Conservation (phyloP, 1,140 invertebrate genomes). For the Penaeus chinensis region DNA sequence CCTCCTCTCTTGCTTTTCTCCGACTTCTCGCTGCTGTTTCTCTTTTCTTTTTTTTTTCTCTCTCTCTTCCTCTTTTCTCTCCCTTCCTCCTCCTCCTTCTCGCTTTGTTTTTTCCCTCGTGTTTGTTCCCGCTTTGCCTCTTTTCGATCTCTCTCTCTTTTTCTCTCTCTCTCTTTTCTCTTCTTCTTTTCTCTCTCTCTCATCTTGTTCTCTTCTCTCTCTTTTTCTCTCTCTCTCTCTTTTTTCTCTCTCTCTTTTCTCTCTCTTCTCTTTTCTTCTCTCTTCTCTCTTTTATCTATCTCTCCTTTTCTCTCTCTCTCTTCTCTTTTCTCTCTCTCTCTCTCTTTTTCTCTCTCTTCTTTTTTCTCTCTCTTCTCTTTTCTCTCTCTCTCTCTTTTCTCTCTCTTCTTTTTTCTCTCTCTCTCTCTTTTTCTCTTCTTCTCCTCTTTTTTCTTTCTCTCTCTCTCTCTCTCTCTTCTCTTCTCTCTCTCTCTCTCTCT, state of each 20-base stretch:
- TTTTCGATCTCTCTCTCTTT: too few relatives aligned
- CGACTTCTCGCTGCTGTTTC: neutral
- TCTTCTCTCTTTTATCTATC: neutral
- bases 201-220: neutral
- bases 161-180: neutral
- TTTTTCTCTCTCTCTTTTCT: neutral
- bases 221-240: neutral
- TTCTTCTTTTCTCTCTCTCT: neutral
- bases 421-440: neutral
- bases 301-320: neutral
- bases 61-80: neutral
- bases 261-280: neutral
- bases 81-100: neutral
- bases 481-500: too few relatives aligned
- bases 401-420: neutral
- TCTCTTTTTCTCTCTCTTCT: neutral
- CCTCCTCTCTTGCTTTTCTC: neutral
- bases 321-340: neutral
- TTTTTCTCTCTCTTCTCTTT: neutral
- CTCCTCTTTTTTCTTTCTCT: too few relatives aligned
- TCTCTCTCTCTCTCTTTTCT: neutral
- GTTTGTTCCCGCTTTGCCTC: neutral
- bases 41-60: neutral
- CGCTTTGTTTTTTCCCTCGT: neutral
- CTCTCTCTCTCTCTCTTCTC: too few relatives aligned